Evolutionary conservation across 2,888 invertebrate genomes (phyloP), one percentile per base, ranked within the genome.

Genomic region (Zygothrica quintamaculata): DNA sequence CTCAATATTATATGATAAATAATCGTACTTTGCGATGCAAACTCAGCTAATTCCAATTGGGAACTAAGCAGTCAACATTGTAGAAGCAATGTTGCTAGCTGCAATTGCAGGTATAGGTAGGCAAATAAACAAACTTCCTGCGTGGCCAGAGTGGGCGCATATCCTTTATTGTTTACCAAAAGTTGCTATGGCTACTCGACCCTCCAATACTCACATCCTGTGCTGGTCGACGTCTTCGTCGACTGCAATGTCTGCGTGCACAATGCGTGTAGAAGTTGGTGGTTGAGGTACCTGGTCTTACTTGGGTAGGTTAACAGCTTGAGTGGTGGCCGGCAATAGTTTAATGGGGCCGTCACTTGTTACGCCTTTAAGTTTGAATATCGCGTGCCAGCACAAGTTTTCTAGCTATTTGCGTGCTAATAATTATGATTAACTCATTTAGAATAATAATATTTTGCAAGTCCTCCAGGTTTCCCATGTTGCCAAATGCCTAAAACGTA

Each of bases 161-260:
- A 48, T 47, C 42, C 60, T 40, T 60, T 39, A 68, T 74, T 84
- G 81, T 84, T 82, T 81, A 77, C 58, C 65, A 62, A 60, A 73
- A 71, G 89, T 89, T 89, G 75, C 87, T 78, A 89, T 89, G 82
- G 89, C 89, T 82, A 89, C 88, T 65, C 76, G 71, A 75, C 75
- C 85, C 79, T 52, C 37, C 25, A 5, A 34, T n/a, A 33, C 11
- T n/a, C 16, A 25, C 12, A 34, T 61, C 58, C 59, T 31, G 51
- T 43, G 13, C 40, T 47, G 57, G 31, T 34, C 44, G 48, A 37
- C 51, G 61, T 52, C 48, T 12, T 1, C 12, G 36, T 12, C 36
- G 11, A 4, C 13, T 15, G 31, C 11, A 37, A 12, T 2, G 33
- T 39, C 4, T 61, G 52, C 69, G 68, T 81, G 74, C 64, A 77